phyloP scores from a whole-genome alignment of 2,888 invertebrate genomes.

The Troides aeacus region DNA sequence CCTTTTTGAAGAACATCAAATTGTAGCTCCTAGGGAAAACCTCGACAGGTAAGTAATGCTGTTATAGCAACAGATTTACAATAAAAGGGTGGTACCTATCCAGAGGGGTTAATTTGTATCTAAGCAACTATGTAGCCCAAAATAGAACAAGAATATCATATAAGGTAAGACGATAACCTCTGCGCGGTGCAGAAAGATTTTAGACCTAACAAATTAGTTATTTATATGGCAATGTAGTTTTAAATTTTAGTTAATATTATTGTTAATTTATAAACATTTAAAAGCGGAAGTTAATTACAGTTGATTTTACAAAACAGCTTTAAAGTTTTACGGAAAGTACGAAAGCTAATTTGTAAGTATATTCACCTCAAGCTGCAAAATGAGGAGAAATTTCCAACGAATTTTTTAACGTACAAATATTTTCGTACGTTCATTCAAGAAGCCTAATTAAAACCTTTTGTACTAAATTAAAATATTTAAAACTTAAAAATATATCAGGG shows the following conservation, averaged over 20 bases:
- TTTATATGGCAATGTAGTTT: background rate
- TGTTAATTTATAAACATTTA: background rate
- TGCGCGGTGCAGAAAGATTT: too few species aligned
- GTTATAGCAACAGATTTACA: too few species aligned
- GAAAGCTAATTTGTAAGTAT: constrained; percentile 9
- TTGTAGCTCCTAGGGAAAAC: too few species aligned
- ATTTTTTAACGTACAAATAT: constrained; percentile 8
- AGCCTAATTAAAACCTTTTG: constrained; percentile 22
- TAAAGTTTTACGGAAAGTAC: constrained; percentile 2
- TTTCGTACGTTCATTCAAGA: constrained; percentile 17
- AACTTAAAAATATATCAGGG: background rate
- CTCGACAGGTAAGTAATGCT: too few species aligned
- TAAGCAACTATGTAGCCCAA: too few species aligned
- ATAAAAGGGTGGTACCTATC: too few species aligned
- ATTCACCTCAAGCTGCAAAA: constrained; percentile 3
- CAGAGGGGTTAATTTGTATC: too few species aligned
- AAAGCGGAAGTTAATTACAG: background rate
- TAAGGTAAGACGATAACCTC: too few species aligned
- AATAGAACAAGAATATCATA: too few species aligned
- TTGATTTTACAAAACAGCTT: background rate
- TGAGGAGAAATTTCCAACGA: constrained; percentile 9
- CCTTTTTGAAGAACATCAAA: too few species aligned
- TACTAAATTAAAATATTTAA: constrained; percentile 9
- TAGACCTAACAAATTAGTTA: too few species aligned
- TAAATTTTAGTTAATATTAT: background rate